Evolutionary conservation across 2,113 vertebrate species (phyloP).

Genomic region (Plectropomus leopardus): DNA sequence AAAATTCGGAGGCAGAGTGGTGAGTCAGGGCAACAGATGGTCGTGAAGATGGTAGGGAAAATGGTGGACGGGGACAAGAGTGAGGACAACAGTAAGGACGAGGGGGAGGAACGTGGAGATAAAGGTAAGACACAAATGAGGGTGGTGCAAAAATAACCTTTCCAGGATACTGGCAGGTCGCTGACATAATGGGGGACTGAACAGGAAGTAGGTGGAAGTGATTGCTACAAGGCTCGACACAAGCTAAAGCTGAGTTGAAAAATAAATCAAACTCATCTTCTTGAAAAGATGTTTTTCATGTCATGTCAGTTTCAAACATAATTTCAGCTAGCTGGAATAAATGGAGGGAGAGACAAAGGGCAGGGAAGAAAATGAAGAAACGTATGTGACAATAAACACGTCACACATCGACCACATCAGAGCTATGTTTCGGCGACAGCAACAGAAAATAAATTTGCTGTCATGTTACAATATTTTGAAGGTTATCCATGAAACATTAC

Average conservation of each 20-base stretch:
- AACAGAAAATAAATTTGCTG: too few relatives aligned
- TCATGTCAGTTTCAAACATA: too few relatives aligned
- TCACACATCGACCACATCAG: too few relatives aligned
- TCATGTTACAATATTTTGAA: too few relatives aligned
- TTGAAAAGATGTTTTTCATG: too few relatives aligned
- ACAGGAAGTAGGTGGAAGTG: not conserved
- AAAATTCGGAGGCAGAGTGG: conserved; percentile 71
- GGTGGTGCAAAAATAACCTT: not conserved
- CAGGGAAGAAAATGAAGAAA: too few relatives aligned
- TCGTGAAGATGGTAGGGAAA: conserved; percentile 39
- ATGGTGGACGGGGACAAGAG: conserved; percentile 9
- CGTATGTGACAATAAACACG: too few relatives aligned
- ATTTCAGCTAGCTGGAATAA: too few relatives aligned
- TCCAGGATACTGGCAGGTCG: not conserved
- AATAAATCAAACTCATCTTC: not conserved
- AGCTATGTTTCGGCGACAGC: too few relatives aligned
- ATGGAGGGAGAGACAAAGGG: too few relatives aligned
- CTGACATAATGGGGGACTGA: not conserved
- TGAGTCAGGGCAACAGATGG: conserved; percentile 74
- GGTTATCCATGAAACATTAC: too few relatives aligned
- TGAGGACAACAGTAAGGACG: conserved; percentile 17
- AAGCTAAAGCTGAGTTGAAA: conserved; percentile 1
- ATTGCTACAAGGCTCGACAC: not conserved
- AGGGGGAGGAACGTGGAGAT: not conserved
- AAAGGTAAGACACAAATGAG: conserved; percentile 8